Conservation (phyloP, 2,113 vertebrate species). For the Formicarius rufipectus region DNA sequence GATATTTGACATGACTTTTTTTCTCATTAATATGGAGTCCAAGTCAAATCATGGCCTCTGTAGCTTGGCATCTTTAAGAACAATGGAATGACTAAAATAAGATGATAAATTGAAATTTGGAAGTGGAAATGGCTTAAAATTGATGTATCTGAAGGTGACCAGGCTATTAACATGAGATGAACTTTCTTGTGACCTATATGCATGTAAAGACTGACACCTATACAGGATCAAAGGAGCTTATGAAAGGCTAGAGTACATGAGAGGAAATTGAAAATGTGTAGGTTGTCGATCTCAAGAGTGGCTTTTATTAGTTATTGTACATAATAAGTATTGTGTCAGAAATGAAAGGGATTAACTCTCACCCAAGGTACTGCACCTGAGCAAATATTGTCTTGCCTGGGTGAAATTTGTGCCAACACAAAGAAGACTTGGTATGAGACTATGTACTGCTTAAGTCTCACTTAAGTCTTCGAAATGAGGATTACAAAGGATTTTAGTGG, state of each 20-base stretch:
- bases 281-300: constrained; percentile 54
- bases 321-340: constrained; percentile 69
- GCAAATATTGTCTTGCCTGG: constrained; percentile 70
- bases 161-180: background rate
- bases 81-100: background rate
- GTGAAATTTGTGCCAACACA: constrained; percentile 61
- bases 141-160: background rate
- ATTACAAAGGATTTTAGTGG: background rate
- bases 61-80: background rate
- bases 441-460: constrained; percentile 34
- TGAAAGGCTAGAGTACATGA: constrained; percentile 36
- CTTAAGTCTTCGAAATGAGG: constrained; percentile 39
- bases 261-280: constrained; percentile 65
- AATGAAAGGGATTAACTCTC: constrained; percentile 70
- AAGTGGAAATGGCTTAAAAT: background rate
- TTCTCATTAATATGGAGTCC: fast-evolving
- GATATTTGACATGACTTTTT: background rate
- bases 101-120: background rate
- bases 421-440: constrained; percentile 54
- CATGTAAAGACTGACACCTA: constrained; percentile 28
- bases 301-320: constrained; percentile 62
- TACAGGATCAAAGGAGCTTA: constrained; percentile 55
- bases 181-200: constrained; percentile 45
- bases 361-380: constrained; percentile 69
- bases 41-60: background rate